Conservation (phyloP, 2,113 vertebrate species). For the Ochotona princeps region DNA sequence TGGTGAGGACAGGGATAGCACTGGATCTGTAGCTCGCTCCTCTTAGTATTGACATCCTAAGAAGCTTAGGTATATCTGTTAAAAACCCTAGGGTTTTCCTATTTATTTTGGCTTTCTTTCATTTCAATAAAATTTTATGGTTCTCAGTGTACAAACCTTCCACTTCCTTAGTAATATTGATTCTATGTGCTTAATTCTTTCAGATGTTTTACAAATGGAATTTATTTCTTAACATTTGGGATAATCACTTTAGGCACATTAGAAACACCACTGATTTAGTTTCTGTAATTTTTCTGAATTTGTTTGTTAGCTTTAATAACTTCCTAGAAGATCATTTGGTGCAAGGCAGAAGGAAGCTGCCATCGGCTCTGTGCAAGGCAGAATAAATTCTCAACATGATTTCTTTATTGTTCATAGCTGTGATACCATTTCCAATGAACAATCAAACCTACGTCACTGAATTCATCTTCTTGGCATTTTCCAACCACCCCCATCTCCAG, state of each 20-base stretch:
- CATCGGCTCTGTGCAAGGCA: no score
- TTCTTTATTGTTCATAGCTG: not conserved
- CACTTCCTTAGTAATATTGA: not conserved
- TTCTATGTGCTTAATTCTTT: slow-evolving; percentile 25
- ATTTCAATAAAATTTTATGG: not conserved
- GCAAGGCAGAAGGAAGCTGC: no score
- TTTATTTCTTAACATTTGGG: not conserved
- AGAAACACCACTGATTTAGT: not conserved
- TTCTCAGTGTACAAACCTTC: not conserved
- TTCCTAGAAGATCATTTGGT: not conserved
- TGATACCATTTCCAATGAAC: not conserved
- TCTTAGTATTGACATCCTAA: not conserved
- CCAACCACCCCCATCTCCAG: slow-evolving; percentile 56
- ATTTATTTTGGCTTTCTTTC: slow-evolving; percentile 6
- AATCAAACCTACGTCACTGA: slow-evolving; percentile 55
- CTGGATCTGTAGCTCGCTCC: not conserved
- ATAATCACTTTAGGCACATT: not conserved
- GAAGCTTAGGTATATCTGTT: not conserved
- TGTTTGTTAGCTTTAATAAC: not conserved
- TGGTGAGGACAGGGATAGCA: not conserved
- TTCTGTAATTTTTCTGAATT: not conserved
- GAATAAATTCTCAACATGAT: not conserved
- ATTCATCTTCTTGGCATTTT: slow-evolving; percentile 72
- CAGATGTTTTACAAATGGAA: not conserved
- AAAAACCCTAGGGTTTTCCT: not conserved